Percentiles rank a stretch among this genome's conserved stretches.
Evolutionary conservation across 2,113 vertebrate species (phyloP).

Genomic region (Gadus chalcogrammus): DNA sequence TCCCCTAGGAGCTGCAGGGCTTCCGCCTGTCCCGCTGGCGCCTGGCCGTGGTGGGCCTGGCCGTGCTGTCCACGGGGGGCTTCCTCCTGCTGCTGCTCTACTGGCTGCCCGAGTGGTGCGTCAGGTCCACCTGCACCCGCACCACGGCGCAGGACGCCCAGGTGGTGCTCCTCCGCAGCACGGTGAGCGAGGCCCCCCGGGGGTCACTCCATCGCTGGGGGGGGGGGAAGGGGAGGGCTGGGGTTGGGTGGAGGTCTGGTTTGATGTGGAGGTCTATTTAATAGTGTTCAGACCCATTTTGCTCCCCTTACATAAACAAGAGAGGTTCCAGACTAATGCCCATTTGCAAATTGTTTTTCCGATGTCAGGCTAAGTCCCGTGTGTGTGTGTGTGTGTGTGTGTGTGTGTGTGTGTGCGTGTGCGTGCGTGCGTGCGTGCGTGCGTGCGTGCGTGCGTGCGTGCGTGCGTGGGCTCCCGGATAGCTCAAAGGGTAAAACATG

Average conservation of each 20-base stretch:
- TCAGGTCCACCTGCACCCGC: constrained; percentile 86
- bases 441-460: too few relatives aligned
- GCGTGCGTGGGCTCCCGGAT: too few relatives aligned
- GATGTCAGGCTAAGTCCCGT: too few relatives aligned
- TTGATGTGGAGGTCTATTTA: too few relatives aligned
- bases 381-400: too few relatives aligned
- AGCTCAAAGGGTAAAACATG: too few relatives aligned
- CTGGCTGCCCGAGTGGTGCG: constrained; percentile 98
- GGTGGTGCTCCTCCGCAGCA: constrained; percentile 90
- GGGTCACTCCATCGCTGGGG: background rate
- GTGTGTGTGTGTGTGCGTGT: too few relatives aligned
- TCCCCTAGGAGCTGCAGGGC: constrained; percentile 85
- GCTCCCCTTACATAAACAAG: too few relatives aligned
- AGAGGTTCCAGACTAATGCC: too few relatives aligned
- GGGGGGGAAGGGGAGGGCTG: background rate
- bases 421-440: too few relatives aligned
- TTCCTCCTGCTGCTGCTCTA: constrained; percentile 96
- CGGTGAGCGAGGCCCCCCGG: constrained; percentile 61
- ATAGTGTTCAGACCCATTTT: too few relatives aligned
- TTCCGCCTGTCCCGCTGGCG: constrained; percentile 89
- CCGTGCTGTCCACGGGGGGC: constrained; percentile 87
- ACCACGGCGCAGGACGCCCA: constrained; percentile 80
- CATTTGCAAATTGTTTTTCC: too few relatives aligned
- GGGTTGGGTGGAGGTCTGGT: background rate
- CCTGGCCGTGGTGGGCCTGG: constrained; percentile 80